Percentiles rank a stretch among this genome's conserved stretches.
Evolutionary conservation across 2,113 vertebrate species (phyloP).

Genomic region (Lepus americanus): DNA sequence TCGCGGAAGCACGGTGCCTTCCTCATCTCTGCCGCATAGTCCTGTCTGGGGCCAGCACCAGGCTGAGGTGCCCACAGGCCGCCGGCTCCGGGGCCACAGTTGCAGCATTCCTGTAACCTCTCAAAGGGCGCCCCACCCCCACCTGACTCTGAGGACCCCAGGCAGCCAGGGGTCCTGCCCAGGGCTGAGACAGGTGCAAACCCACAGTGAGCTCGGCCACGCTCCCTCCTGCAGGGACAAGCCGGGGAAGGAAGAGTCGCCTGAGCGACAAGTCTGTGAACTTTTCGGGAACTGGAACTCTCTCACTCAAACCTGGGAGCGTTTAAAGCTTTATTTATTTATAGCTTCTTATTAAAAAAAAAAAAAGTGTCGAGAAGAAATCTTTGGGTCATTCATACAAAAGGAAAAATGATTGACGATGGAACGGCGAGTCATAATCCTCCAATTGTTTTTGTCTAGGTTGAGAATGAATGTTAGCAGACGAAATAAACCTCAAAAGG

Average conservation of each 20-base stretch:
- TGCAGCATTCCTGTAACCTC: conserved; percentile 45
- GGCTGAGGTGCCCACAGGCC: not conserved
- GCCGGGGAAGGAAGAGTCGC: not conserved
- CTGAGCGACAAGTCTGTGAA: conserved; percentile 76
- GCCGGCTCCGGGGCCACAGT: not conserved
- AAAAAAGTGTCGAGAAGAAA: conserved; percentile 78
- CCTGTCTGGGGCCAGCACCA: not conserved
- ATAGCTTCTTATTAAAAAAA: conserved; percentile 86
- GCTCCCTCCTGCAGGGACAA: conserved; percentile 20
- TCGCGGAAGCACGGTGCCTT: conserved; percentile 61
- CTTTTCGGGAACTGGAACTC: conserved; percentile 83
- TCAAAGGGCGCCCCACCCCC: not conserved
- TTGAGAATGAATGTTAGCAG: conserved; percentile 88
- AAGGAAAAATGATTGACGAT: conserved; percentile 72
- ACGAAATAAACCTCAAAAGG: conserved; percentile 88
- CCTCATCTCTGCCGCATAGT: conserved; percentile 1
- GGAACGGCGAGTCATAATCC: conserved; percentile 76
- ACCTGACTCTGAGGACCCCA: conserved; percentile 28
- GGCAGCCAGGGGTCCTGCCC: not conserved
- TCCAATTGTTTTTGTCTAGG: conserved; percentile 87
- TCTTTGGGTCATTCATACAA: conserved; percentile 82
- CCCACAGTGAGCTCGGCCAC: not conserved
- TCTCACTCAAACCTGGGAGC: conserved; percentile 85
- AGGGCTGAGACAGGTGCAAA: conserved; percentile 44
- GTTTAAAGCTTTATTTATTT: conserved; percentile 91